Base-by-base conservation (phyloP, 1,140 invertebrate species). In the Drosophila pachea region DNA sequence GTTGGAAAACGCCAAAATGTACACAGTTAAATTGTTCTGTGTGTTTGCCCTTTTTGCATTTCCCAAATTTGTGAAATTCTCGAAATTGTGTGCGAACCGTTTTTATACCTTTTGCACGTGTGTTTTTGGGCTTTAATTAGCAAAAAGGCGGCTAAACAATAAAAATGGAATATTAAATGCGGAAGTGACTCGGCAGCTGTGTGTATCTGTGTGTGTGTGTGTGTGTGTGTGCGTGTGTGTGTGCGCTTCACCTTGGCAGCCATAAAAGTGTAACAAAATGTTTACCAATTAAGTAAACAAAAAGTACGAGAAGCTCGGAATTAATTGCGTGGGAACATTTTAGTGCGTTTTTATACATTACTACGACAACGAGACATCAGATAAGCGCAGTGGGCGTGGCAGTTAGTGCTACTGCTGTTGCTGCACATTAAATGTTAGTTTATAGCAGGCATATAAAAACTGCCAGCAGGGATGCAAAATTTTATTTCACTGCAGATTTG, bases 81-180 rank as follows among this genome's bases (percentile, higher is more conserved):
- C 11, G 45, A 48, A 48, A 68, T 56, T 68, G 12, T 65, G 79
- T 74, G 22, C 81, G 67, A 68, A 81, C 77, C 22, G 22, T 77
- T 86, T 86, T 86, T 77, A 86, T 86, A 61, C 64, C 74, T 50
- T 67, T 61, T 72, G 81, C 81, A 86, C 82, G 81, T 86, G 81
- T 86, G 81, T 86, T 86, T 86, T 86, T 81, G 81, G 86, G 82
- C 86, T 86, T 86, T 86, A 86, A 86, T 86, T 86, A 86, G 86
- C 76, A 84, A 84, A 84, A 73, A 8, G 40, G 45, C 38, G 71
- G 49, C 60, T 60, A 83, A 83, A 76, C 79, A 83, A 78, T 83
- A 84, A 84, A 84, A 84, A 61, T 62, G 81, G 68, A 63, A 78
- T 78, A 84, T 78, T 78, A 78, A 84, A 83, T 76, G 69, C 61